phyloP scores from a whole-genome alignment of 2,113 vertebrate genomes.

The Dendropsophus ebraccatus region DNA sequence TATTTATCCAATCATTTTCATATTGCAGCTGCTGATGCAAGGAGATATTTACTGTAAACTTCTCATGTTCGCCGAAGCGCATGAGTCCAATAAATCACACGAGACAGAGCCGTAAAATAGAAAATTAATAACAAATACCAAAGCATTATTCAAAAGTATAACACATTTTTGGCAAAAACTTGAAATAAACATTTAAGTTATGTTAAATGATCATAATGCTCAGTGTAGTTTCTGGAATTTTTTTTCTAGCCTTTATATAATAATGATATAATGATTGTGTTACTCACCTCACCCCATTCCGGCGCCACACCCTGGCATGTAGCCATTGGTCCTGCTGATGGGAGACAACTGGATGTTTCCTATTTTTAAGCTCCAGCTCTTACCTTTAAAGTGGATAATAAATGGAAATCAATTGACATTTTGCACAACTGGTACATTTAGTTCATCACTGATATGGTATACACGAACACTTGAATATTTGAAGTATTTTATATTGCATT shows the following conservation, averaged over 20 bases:
- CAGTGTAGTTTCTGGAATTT: neutral
- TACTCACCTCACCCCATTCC: no score
- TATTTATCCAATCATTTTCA: neutral
- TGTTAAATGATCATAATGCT: neutral
- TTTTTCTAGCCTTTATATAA: no score
- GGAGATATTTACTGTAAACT: constrained; percentile 20
- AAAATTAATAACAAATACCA: neutral
- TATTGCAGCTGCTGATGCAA: constrained; percentile 11
- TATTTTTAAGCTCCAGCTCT: no score
- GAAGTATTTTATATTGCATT: no score
- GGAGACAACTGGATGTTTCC: no score
- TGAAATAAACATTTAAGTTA: neutral
- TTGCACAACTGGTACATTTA: neutral
- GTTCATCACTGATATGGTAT: neutral
- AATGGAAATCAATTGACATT: no score
- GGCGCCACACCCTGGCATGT: no score
- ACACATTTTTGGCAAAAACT: neutral
- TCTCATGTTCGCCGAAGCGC: constrained; percentile 7
- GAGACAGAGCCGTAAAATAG: neutral
- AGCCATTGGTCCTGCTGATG: no score
- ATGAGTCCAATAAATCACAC: neutral
- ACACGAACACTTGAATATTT: no score
- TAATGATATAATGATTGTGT: neutral
- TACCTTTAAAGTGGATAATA: no score
- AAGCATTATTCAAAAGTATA: neutral